Evolutionary conservation across 2,113 vertebrate genomes (phyloP), one percentile per base, ranked within the genome.

Genomic region (Tragulus kanchil): DNA sequence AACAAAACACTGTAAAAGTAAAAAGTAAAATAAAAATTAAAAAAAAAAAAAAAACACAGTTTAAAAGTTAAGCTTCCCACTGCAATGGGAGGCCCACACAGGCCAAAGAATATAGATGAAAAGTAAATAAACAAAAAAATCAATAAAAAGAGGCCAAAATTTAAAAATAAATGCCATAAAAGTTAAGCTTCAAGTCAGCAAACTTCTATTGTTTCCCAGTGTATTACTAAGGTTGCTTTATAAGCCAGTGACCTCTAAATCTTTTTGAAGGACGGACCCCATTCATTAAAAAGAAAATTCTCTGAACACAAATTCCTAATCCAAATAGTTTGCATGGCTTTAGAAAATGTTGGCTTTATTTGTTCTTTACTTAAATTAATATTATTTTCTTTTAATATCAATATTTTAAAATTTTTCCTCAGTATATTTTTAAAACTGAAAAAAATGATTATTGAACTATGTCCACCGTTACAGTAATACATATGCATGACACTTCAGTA

Each of bases 281-380:
- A 85, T 15, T 6, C 31, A 95, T 28, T 31, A 71, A 93, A 86
- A 67, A 78, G 42, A 84, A 56, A 52, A 78, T 8, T 26, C 16
- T 91, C 65, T 92, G 12, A 71, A 58, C 59, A 90, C 16, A 90
- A 2, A 79, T 21, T 82, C 48, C n/a, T 58, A 69, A 42, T 90
- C 7, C 54, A 65, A 94, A 87, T 15, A 85, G 25, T 86, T 50
- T 95, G 82, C 48, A 61, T 12, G 89, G 58, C 64, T 92, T 95
- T 52, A 89, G 84, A 92, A 84, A 97, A 89, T 45, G 84, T 75
- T 62, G 62, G 42, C 56, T 95, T 83, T 85, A 61, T 92, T 58
- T 93, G 23, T 31, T 83, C 52, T 94, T 85, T 94, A 85, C 67
- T 50, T 67, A 95, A 54, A 59, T 73, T 25, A 54, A 36, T 21